Conservation (phyloP, 2,888 invertebrate genomes). For the Drosophila cognata region DNA sequence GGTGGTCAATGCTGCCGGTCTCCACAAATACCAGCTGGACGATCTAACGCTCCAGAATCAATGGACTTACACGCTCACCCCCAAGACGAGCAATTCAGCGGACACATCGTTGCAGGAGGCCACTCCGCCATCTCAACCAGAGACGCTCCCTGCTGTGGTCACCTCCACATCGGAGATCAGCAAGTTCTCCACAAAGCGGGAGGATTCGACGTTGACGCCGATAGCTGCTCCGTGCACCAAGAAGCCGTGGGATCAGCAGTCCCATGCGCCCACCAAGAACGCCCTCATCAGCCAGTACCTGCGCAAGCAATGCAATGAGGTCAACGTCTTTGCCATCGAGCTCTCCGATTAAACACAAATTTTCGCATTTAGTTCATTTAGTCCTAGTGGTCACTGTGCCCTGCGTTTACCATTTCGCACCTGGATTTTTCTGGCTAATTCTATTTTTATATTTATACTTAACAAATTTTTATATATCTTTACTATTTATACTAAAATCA, state of each 20-base stretch:
- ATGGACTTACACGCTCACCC: slow-evolving; percentile 86
- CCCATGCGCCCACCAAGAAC: slow-evolving; percentile 80
- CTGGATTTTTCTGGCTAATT: slow-evolving; percentile 8
- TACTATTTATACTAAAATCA: slow-evolving; percentile 25
- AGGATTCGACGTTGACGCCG: slow-evolving; percentile 33
- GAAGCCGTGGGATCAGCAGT: slow-evolving; percentile 82
- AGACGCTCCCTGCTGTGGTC: not conserved
- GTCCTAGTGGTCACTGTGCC: slow-evolving; percentile 44
- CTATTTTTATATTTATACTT: slow-evolving; percentile 3
- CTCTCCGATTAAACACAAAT: slow-evolving; percentile 67
- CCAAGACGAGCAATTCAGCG: slow-evolving; percentile 60
- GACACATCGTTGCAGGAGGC: slow-evolving; percentile 28
- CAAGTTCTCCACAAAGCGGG: slow-evolving; percentile 12
- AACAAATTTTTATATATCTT: slow-evolving; percentile 22
- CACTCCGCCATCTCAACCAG: slow-evolving; percentile 13
- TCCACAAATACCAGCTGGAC: slow-evolving; percentile 86
- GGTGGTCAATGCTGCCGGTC: slow-evolving; percentile 87
- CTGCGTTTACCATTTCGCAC: not conserved
- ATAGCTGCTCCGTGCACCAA: slow-evolving; percentile 36
- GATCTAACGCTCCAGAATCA: slow-evolving; percentile 86
- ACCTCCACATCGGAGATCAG: slow-evolving; percentile 11
- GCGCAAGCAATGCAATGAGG: slow-evolving; percentile 66
- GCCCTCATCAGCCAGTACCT: slow-evolving; percentile 86
- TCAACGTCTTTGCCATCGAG: slow-evolving; percentile 45
- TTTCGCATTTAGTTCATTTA: slow-evolving; percentile 36